A percentile compares a stretch with the other conserved stretches of the same genome.
phyloP scores from a whole-genome alignment of 2,113 vertebrate species.

The Calonectris borealis region DNA sequence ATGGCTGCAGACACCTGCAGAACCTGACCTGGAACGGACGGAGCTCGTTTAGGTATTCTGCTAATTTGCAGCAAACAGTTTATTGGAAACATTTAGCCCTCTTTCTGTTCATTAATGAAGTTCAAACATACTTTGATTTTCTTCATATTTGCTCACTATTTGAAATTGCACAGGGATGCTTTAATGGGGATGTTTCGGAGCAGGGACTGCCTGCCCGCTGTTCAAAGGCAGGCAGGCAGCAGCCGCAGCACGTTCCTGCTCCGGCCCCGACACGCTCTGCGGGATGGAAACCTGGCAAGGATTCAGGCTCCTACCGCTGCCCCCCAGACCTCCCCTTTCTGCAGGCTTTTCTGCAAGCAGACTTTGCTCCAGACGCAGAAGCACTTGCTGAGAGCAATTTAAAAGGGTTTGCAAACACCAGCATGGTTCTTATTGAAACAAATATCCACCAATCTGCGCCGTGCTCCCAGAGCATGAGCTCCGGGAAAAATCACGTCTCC shows the following conservation, averaged over 20 bases:
- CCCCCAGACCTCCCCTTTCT: not conserved
- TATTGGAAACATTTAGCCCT: slow-evolving; percentile 15
- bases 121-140: slow-evolving; percentile 47
- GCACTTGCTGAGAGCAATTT: slow-evolving; percentile 29
- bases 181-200: not conserved
- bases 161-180: not conserved
- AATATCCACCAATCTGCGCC: not conserved
- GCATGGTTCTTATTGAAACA: slow-evolving; percentile 8
- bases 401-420: slow-evolving; percentile 37
- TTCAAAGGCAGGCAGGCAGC: not conserved
- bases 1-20: not conserved
- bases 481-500: not conserved
- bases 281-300: slow-evolving; percentile 1
- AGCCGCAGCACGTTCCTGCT: not conserved
- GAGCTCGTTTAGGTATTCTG: not conserved
- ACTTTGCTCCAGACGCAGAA: not conserved
- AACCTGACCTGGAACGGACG: not conserved
- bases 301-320: not conserved
- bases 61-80: not conserved
- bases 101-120: slow-evolving; percentile 3
- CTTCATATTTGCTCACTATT: slow-evolving; percentile 25
- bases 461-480: not conserved
- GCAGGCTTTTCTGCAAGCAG: slow-evolving; percentile 1
- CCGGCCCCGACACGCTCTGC: not conserved
- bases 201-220: not conserved